Conservation (phyloP, 1,140 invertebrate genomes). For the Drosophila auraria region DNA sequence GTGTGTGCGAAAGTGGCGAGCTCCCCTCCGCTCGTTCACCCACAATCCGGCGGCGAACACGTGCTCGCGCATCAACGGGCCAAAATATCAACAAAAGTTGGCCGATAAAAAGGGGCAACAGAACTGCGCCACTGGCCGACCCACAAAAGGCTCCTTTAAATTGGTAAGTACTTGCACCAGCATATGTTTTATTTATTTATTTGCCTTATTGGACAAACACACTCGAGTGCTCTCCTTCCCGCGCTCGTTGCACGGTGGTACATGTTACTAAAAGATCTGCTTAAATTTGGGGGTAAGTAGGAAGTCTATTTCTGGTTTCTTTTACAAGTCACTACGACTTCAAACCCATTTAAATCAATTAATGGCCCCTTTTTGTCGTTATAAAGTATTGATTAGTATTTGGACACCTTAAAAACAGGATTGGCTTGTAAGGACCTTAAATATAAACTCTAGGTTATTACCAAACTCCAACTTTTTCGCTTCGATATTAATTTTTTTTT, state of each 20-base stretch:
- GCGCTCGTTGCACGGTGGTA: slow-evolving; percentile 46
- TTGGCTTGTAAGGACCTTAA: no score
- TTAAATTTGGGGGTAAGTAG: no score
- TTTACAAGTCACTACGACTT: neutral
- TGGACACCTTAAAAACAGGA: no score
- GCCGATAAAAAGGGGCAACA: slow-evolving; percentile 27
- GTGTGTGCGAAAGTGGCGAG: slow-evolving; percentile 17
- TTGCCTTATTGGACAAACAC: slow-evolving; percentile 55
- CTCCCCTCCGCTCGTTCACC: slow-evolving; percentile 5
- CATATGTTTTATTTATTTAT: slow-evolving; percentile 55
- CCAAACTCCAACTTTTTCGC: no score
- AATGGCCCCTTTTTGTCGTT: no score
- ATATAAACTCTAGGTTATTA: no score
- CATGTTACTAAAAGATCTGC: neutral
- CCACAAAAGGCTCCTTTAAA: slow-evolving; percentile 36
- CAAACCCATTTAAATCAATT: no score
- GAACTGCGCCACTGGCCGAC: slow-evolving; percentile 14
- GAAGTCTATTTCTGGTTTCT: no score
- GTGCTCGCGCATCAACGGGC: slow-evolving; percentile 54
- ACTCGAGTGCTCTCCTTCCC: slow-evolving; percentile 26
- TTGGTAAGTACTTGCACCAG: slow-evolving; percentile 58
- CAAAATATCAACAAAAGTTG: slow-evolving; percentile 62
- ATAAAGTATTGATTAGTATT: no score
- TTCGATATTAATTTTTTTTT: no score
- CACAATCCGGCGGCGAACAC: slow-evolving; percentile 55